Evolutionary conservation across 1,140 invertebrate genomes (phyloP).

Genomic region (Bombus pascuorum): DNA sequence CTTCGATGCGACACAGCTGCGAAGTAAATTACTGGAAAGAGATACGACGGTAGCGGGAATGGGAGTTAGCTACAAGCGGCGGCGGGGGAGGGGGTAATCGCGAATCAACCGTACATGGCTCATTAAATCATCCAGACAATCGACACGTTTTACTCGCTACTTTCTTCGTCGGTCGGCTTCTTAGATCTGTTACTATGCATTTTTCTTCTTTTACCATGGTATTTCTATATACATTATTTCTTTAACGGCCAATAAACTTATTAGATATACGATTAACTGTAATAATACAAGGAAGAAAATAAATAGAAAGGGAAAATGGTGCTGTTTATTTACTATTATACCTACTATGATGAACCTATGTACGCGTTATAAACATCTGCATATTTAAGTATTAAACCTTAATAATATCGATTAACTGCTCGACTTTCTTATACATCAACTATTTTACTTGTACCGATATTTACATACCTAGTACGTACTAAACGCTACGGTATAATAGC

Average conservation of each 20-base stretch:
- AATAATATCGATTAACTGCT: background rate
- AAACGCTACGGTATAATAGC: too few species aligned
- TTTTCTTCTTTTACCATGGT: background rate
- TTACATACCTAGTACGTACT: background rate
- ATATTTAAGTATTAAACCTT: conserved; percentile 14
- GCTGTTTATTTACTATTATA: background rate
- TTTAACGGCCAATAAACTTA: background rate
- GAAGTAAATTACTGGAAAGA: conserved; percentile 69
- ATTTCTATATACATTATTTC: background rate
- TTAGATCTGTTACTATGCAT: conserved; percentile 27
- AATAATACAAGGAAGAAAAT: background rate
- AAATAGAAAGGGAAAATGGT: background rate
- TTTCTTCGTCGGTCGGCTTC: conserved; percentile 44
- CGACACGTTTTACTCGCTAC: conserved; percentile 57
- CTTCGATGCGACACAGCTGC: conserved; percentile 61
- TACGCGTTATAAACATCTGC: background rate
- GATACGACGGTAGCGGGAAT: conserved; percentile 12
- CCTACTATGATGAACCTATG: background rate
- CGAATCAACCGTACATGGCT: conserved; percentile 65
- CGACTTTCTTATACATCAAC: conserved; percentile 30
- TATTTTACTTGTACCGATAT: background rate
- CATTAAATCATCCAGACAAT: conserved; percentile 74
- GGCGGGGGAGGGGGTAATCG: conserved; percentile 59
- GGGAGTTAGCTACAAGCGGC: conserved; percentile 31
- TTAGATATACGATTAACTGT: background rate